phyloP scores from a whole-genome alignment of 2,797 vertebrate species.

The Chloroceryle inda region DNA sequence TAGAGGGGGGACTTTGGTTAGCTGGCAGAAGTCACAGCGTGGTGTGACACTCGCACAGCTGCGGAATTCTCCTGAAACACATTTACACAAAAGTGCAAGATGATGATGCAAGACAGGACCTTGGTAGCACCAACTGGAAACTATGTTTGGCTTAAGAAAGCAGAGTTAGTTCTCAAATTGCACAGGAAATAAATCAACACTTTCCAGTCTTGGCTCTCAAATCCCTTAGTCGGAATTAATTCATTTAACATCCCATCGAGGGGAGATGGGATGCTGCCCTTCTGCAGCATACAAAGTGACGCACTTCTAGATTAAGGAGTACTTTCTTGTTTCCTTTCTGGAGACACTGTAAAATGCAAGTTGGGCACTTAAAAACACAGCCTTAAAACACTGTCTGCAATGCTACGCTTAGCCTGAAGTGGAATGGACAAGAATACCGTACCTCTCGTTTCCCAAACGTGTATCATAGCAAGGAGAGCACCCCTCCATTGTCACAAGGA shows the following conservation, averaged over 20 bases:
- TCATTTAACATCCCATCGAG: background rate
- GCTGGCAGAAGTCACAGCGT: background rate
- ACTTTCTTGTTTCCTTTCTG: background rate
- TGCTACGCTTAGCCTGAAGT: background rate
- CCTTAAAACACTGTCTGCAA: background rate
- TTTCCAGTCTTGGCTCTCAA: background rate
- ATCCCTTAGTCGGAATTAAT: conserved; percentile 5
- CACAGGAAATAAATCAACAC: conserved; percentile 1
- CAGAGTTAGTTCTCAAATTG: background rate
- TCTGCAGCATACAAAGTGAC: background rate
- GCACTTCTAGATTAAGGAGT: background rate
- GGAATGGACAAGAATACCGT: background rate
- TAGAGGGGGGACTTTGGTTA: background rate
- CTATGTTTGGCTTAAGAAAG: background rate
- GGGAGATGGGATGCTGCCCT: background rate
- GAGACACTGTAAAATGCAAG: background rate
- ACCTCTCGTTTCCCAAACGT: background rate
- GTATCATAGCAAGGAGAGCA: background rate
- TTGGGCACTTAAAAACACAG: background rate
- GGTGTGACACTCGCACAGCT: background rate
- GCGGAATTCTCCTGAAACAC: background rate
- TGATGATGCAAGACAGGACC: background rate
- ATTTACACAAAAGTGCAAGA: background rate
- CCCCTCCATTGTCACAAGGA: background rate
- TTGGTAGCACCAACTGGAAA: background rate